Evolutionary conservation across 2,797 vertebrate genomes (phyloP), one percentile per base, ranked within the genome.

Genomic region (Heliangelus exortis): DNA sequence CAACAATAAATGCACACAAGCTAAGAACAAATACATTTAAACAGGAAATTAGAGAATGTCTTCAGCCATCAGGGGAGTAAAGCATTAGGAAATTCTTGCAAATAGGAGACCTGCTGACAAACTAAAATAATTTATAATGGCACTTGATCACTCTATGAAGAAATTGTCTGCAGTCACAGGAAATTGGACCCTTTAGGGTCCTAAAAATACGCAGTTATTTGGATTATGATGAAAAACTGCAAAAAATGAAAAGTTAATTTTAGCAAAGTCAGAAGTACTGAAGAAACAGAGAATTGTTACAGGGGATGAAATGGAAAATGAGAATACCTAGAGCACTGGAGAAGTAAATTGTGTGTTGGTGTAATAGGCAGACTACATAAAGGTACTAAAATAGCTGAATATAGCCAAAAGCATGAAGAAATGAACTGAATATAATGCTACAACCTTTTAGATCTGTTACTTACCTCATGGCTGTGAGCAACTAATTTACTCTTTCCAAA

Each of bases 401-500:
- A 59, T 62, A 91, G 47, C 15, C 58, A 84, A 92, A 84, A 75
- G 10, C 19, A 78, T 48, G 11, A 94, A 72, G 36, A 91, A 93
- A 62, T 71, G 0, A 84, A 57, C 43, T 65, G n/a, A 81, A 86
- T 7, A 45, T 15, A 68, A 48, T 47, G 33, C 39, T 66, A 58
- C 18, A 41, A 8, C 72, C 26, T 28, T 77, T 89, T 78, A 68
- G 57, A 47, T 43, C 33, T 7, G 8, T 84, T 88, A 84, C 36
- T 81, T 75, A 83, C 29, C 76, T 89, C 86, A 75, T 83, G 77
- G 39, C 75, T 73, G 20, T 48, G 5, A 86, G 45, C 55, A 87
- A 78, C 28, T 69, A 55, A 94, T 77, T 73, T 93, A 63, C 58
- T 68, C 72, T 66, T 87, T 85, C 31, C 43, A 87, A 72, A 84